phyloP scores from a whole-genome alignment of 2,797 vertebrate species.

The Setipinna tenuifilis region DNA sequence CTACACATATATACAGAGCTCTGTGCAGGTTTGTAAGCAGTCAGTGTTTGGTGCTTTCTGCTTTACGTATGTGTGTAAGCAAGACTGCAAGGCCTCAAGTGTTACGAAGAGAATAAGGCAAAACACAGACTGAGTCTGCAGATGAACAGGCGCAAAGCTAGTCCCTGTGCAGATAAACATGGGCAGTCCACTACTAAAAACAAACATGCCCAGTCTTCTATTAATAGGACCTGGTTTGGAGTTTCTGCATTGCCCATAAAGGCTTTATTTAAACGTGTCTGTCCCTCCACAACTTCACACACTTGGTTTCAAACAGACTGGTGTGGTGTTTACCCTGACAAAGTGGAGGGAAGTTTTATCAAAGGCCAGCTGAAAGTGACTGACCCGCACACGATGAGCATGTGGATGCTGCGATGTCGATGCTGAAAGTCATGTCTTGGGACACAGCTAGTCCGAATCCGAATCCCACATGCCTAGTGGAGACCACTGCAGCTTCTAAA shows the following conservation, averaged over 20 bases:
- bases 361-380: neutral
- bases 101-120: neutral
- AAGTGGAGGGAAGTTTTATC: neutral
- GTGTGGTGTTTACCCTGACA: neutral
- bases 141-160: neutral
- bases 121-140: neutral
- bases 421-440: neutral
- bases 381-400: neutral
- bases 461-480: neutral
- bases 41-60: neutral
- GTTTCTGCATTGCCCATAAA: slow-evolving; percentile 24
- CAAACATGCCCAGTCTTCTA: slow-evolving; percentile 6
- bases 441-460: neutral
- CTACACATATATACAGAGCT: neutral
- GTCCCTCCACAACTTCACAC: neutral
- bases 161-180: neutral
- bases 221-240: slow-evolving; percentile 22
- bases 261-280: slow-evolving; percentile 20
- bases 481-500: neutral
- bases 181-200: neutral
- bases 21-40: neutral
- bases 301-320: neutral
- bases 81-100: neutral
- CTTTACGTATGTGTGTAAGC: neutral
- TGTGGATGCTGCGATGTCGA: neutral